Conservation (phyloP, 2,797 vertebrate genomes). For the Paratrypauchen microcephalus region DNA sequence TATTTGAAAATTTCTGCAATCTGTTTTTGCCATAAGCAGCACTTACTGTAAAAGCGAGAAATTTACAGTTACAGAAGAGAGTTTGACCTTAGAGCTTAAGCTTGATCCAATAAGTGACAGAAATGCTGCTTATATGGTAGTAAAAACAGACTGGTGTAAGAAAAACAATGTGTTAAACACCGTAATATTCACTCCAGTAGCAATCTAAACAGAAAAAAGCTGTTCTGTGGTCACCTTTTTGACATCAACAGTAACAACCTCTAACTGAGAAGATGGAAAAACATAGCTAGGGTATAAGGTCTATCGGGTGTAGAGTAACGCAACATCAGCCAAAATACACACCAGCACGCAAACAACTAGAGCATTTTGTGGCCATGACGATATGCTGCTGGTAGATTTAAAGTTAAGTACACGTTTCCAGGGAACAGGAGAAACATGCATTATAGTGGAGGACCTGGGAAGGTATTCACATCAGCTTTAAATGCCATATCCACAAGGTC, state of each 20-base stretch:
- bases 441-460: slow-evolving; percentile 29
- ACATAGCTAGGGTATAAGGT: slow-evolving; percentile 35
- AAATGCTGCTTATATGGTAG: neutral
- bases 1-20: neutral
- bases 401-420: slow-evolving; percentile 26
- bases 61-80: neutral
- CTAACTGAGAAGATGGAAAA: slow-evolving; percentile 45
- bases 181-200: slow-evolving; percentile 12
- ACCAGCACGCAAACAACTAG: slow-evolving; percentile 51
- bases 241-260: slow-evolving; percentile 10
- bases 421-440: slow-evolving; percentile 32
- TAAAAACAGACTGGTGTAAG: slow-evolving; percentile 11
- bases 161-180: slow-evolving; percentile 3
- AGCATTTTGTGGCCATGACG: slow-evolving; percentile 27
- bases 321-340: slow-evolving; percentile 41
- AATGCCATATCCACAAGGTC: slow-evolving; percentile 50
- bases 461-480: slow-evolving; percentile 69
- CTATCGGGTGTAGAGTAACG: slow-evolving; percentile 41
- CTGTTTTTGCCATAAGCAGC: neutral
- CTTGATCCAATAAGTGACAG: slow-evolving; percentile 1
- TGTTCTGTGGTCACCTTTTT: slow-evolving; percentile 33
- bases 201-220: slow-evolving; percentile 27
- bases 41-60: neutral
- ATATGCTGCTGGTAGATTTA: slow-evolving; percentile 37
- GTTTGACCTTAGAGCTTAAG: neutral